phyloP scores from a whole-genome alignment of 1,140 invertebrate species.

The Magallana gigas region DNA sequence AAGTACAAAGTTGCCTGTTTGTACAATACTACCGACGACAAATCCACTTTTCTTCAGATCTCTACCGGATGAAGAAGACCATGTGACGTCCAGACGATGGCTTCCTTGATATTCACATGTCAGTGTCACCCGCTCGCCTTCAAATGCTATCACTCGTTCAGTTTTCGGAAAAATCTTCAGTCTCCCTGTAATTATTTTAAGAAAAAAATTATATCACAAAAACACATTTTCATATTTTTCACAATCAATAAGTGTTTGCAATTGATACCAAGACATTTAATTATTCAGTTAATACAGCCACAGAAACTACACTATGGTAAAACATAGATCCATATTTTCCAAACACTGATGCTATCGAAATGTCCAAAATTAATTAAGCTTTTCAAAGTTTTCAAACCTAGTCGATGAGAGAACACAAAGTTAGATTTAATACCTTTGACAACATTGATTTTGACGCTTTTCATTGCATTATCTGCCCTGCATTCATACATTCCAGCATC shows the following conservation, averaged over 20 bases:
- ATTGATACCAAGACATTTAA: not conserved
- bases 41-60: constrained; percentile 40
- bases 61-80: constrained; percentile 31
- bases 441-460: constrained; percentile 46
- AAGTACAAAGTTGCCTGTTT: not conserved
- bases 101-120: constrained; percentile 56
- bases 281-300: not conserved
- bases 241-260: not conserved
- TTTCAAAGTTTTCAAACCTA: no score
- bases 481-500: constrained; percentile 49
- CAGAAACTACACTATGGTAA: no score
- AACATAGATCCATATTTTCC: no score
- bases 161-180: constrained; percentile 38
- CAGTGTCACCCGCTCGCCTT: constrained; percentile 12
- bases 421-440: constrained; percentile 35
- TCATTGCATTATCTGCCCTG: constrained; percentile 11
- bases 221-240: no score
- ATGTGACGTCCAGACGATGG: constrained; percentile 34
- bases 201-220: not conserved
- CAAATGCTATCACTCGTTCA: constrained; percentile 44
- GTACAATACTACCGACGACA: constrained; percentile 36
- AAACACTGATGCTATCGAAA: no score
- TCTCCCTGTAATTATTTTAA: not conserved
- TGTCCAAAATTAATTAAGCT: no score
- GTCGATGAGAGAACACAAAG: not conserved